Conservation (phyloP, 2,797 vertebrate species). For the Miichthys miiuy region DNA sequence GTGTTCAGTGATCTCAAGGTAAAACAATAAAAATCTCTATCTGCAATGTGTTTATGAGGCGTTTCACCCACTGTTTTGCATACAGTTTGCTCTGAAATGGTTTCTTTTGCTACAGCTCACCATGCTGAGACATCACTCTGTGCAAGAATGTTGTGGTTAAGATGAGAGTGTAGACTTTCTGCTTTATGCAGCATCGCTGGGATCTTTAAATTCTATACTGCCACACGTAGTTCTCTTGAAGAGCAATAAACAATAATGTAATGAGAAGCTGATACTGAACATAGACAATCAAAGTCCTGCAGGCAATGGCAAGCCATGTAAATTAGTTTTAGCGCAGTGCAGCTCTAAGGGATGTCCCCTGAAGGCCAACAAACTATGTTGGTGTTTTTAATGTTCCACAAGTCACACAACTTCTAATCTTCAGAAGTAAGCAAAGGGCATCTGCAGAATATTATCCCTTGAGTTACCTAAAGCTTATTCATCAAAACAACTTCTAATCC, state of each 20-base stretch:
- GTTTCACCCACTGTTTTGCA: background rate
- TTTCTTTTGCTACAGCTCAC: background rate
- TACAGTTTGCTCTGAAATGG: background rate
- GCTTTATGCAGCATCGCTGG: slow-evolving; percentile 16
- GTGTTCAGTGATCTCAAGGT: background rate
- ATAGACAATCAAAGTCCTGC: slow-evolving; percentile 39
- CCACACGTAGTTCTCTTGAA: slow-evolving; percentile 9
- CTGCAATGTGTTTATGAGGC: background rate
- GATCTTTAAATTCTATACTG: slow-evolving; percentile 23
- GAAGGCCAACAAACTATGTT: slow-evolving; percentile 18
- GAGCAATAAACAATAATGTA: slow-evolving; percentile 45
- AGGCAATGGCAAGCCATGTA: slow-evolving; percentile 24
- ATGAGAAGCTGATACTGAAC: slow-evolving; percentile 42
- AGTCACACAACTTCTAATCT: slow-evolving; percentile 63
- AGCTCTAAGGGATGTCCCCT: slow-evolving; percentile 20
- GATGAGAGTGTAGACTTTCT: slow-evolving; percentile 4
- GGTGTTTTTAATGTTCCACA: slow-evolving; percentile 48
- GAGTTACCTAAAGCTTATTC: slow-evolving; percentile 63
- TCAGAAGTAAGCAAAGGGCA: slow-evolving; percentile 55
- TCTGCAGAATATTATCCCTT: slow-evolving; percentile 56
- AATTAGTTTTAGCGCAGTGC: slow-evolving; percentile 47
- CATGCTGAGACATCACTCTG: slow-evolving; percentile 3
- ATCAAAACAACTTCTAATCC: slow-evolving; percentile 80
- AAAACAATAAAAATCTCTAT: background rate
- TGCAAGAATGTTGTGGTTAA: background rate